Conservation (phyloP, 2,888 invertebrate genomes). For the Micropterix aruncella region DNA sequence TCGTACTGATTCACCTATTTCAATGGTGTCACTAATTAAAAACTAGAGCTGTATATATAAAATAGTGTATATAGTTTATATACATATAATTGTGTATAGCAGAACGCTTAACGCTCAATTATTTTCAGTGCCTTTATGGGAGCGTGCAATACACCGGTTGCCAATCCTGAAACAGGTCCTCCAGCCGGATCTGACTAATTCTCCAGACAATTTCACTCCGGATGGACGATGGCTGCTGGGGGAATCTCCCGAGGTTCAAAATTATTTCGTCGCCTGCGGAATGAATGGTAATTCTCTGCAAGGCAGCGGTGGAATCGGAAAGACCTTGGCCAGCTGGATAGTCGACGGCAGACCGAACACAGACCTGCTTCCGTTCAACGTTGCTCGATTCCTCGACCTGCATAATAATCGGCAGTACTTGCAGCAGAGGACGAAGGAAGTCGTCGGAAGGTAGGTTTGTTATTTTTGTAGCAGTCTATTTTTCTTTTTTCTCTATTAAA, state of each 20-base stretch:
- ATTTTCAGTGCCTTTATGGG: conserved; percentile 32
- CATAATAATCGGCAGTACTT: conserved; percentile 49
- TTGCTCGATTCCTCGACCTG: conserved; percentile 49
- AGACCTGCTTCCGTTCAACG: conserved; percentile 46
- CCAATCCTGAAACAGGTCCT: conserved; percentile 37
- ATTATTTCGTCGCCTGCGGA: conserved; percentile 60
- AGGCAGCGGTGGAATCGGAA: conserved; percentile 57
- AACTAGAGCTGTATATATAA: too few relatives aligned
- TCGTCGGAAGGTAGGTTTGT: conserved; percentile 37
- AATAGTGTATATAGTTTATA: too few relatives aligned
- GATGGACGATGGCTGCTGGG: conserved; percentile 57
- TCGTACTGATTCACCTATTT: too few relatives aligned
- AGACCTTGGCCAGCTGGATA: conserved; percentile 53
- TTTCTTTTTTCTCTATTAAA: too few relatives aligned
- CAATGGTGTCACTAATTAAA: too few relatives aligned
- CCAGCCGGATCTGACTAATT: conserved; percentile 41
- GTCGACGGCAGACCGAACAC: conserved; percentile 46
- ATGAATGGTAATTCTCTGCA: conserved; percentile 56
- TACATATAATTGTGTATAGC: too few relatives aligned
- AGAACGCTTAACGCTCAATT: too few relatives aligned
- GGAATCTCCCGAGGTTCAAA: conserved; percentile 50
- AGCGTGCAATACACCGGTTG: conserved; percentile 34
- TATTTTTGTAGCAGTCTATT: too few relatives aligned
- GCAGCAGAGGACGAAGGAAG: conserved; percentile 47
- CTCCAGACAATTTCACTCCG: conserved; percentile 57